Evolutionary conservation across 2,888 invertebrate genomes (phyloP), one percentile per base, ranked within the genome.

Genomic region (Ophraella communa): DNA sequence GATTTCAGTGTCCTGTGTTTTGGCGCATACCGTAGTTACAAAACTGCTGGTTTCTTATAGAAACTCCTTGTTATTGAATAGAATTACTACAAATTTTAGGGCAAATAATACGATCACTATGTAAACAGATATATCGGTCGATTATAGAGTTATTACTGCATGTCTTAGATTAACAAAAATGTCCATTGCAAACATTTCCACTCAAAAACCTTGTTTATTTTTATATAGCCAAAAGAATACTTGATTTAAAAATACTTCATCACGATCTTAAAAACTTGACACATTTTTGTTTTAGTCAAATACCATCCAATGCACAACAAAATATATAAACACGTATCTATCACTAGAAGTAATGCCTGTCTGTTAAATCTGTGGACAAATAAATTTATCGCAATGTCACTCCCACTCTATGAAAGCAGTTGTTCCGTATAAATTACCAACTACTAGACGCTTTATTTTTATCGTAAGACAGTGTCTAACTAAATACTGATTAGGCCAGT

Each of bases 361-460:
- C 65, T 47, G 62, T 64, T 54, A 63, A 66, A 67, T 66, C 64
- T 64, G 64, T 62, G 67, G 64, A 58, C 53, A 44, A 65, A 65
- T 65, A 62, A 65, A 65, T 65, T 65, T 54, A 65, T 65, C 44
- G 54, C 23, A 39, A 23, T 49, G 65, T 65, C 65, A 62, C 65
- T 62, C 65, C 65, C 65, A 65, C 65, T 62, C 49, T 21, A 60
- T 55, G 51, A 35, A 42, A 44, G 61, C 69, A 69, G 69, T 69
- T 69, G 69, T 66, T 69, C 53, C 64, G 39, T 61, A 69, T 69
- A 69, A 69, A 69, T 69, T 64, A 69, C 56, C 62, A 53, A 45
- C 60, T 58, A 44, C 27, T 60, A 53, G 60, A 49, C 27, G 57
- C 64, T 69, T 69, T 69, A 69, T 69, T 69, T 69, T 67, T 67